Percentiles rank a stretch among this genome's conserved stretches.
phyloP scores from a whole-genome alignment of 2,113 vertebrate genomes.

The Mirounga angustirostris region DNA sequence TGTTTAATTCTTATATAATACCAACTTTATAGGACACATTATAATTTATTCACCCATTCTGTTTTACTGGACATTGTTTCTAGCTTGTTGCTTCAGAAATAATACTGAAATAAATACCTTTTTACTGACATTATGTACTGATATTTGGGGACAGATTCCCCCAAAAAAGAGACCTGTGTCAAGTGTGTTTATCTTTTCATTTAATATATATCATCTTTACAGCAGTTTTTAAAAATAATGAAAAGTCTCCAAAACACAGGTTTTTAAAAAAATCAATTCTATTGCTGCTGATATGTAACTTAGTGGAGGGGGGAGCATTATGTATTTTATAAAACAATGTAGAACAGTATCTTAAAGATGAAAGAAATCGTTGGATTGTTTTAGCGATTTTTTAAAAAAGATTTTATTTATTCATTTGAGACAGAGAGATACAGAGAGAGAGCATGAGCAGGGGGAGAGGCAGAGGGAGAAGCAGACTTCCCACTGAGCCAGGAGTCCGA shows the following conservation, averaged over 20 bases:
- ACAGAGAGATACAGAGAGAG: background rate
- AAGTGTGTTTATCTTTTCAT: background rate
- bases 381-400: background rate
- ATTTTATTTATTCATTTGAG: background rate
- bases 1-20: background rate
- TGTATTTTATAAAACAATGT: background rate
- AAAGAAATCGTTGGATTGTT: background rate
- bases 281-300: background rate
- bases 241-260: background rate
- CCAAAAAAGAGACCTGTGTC: background rate
- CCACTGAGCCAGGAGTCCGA: background rate
- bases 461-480: background rate
- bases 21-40: background rate
- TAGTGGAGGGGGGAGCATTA: background rate
- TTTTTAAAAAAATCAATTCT: slow-evolving; percentile 4
- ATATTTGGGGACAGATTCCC: background rate
- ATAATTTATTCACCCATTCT: slow-evolving; percentile 21
- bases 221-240: background rate
- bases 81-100: slow-evolving; percentile 1
- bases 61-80: background rate
- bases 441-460: background rate
- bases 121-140: background rate
- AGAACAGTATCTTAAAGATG: background rate
- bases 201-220: background rate
- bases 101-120: slow-evolving; percentile 22